Conservation (phyloP, 2,888 invertebrate genomes). For the Linyphia triangularis region DNA sequence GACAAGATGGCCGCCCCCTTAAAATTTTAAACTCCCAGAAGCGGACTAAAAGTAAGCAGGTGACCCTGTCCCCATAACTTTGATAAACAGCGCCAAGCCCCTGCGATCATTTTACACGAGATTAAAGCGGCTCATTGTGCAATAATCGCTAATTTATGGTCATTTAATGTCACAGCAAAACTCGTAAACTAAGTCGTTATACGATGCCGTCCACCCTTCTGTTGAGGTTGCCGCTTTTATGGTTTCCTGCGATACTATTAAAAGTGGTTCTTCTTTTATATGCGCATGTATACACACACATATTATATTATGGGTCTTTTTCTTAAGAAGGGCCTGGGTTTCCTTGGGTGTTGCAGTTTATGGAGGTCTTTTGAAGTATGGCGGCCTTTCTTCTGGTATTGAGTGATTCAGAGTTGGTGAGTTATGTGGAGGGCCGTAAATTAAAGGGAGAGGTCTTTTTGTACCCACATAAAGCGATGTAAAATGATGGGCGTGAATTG, state of each 20-base stretch:
- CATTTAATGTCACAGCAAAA: slow-evolving; percentile 74
- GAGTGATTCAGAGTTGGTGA: slow-evolving; percentile 48
- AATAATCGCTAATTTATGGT: slow-evolving; percentile 75
- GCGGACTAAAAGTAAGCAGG: slow-evolving; percentile 23
- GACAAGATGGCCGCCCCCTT: slow-evolving; percentile 10
- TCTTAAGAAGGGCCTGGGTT: background rate
- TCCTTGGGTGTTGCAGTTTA: slow-evolving; percentile 4
- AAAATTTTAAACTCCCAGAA: slow-evolving; percentile 37
- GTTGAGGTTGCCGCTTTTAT: slow-evolving; percentile 67
- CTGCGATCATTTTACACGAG: slow-evolving; percentile 73
- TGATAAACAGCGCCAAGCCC: slow-evolving; percentile 69
- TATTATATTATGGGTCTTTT: slow-evolving; percentile 16
- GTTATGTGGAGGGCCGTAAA: slow-evolving; percentile 56
- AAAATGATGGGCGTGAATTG: slow-evolving; percentile 61
- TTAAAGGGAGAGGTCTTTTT: slow-evolving; percentile 31
- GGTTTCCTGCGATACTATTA: slow-evolving; percentile 69
- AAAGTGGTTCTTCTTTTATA: slow-evolving; percentile 70
- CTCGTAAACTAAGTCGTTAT: slow-evolving; percentile 74
- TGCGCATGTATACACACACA: slow-evolving; percentile 52
- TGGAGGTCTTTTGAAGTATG: slow-evolving; percentile 60
- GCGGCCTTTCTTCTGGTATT: slow-evolving; percentile 38
- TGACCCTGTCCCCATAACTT: slow-evolving; percentile 51
- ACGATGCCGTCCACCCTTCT: slow-evolving; percentile 43
- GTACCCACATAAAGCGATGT: slow-evolving; percentile 43
- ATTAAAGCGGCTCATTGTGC: slow-evolving; percentile 74